These are phyloP conservation scores for Drosophila quadrilineata DNA, from an alignment of 1,140 invertebrate genomes.

Conservation along the genomic window DNA sequence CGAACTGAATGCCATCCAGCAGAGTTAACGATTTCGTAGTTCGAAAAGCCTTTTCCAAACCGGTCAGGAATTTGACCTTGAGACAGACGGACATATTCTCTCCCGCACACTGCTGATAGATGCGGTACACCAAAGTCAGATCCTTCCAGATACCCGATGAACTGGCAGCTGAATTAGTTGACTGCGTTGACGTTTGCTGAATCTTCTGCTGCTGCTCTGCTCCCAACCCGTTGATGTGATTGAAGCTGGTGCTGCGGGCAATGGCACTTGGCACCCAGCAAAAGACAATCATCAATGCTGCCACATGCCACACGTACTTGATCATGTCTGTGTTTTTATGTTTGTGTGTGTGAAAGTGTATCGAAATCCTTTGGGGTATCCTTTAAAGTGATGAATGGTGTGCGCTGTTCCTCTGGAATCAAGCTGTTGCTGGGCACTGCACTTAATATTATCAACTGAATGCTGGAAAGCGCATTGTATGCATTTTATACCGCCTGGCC, in stretches of 20 bases:
- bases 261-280: constrained; percentile 54
- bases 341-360: constrained; percentile 9
- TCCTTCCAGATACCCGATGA: constrained; percentile 67
- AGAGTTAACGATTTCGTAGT: constrained; percentile 84
- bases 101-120: constrained; percentile 89
- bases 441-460: constrained; percentile 65
- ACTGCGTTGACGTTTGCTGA: neutral
- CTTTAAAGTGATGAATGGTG: constrained; percentile 32
- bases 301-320: constrained; percentile 74
- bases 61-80: constrained; percentile 88
- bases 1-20: constrained; percentile 87
- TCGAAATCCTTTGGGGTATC: constrained; percentile 37
- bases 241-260: constrained; percentile 66
- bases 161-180: neutral
- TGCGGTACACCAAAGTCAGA: constrained; percentile 70
- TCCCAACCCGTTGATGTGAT: constrained; percentile 52
- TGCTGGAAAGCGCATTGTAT: constrained; percentile 54
- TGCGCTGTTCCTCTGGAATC: constrained; percentile 12
- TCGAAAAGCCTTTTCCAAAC: constrained; percentile 87
- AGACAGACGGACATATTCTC: constrained; percentile 87
- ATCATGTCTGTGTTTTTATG: constrained; percentile 47
- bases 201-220: constrained; percentile 5
- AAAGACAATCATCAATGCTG: constrained; percentile 67
- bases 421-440: constrained; percentile 42
- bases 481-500: constrained; percentile 67